Percentiles rank a stretch among this genome's conserved stretches.
These are phyloP conservation scores for Hemibagrus guttatus DNA, from an alignment of 2,797 vertebrate genomes.

Conservation along the genomic window DNA sequence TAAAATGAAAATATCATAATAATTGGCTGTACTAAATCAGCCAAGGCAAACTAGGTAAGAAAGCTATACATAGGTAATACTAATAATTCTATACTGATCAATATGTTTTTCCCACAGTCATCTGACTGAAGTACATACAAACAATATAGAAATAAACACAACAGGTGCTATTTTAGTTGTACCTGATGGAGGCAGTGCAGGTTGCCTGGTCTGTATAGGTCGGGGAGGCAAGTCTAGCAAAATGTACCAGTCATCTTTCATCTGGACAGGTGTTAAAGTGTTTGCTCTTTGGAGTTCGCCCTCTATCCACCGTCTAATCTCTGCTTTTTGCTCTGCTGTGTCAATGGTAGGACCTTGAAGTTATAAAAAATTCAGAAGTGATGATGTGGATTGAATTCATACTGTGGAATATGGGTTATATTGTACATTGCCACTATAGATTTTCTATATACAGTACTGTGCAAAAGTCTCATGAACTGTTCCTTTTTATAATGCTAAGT, in stretches of 20 bases:
- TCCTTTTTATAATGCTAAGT: background rate
- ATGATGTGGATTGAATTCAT: background rate
- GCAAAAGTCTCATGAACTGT: background rate
- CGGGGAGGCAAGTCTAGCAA: conserved; percentile 13
- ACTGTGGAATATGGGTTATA: background rate
- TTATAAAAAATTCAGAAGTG: background rate
- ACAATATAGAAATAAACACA: background rate
- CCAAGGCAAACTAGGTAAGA: background rate
- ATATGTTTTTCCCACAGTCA: background rate
- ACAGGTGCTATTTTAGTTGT: background rate
- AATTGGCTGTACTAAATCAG: background rate
- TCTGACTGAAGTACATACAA: background rate
- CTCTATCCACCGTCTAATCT: conserved; percentile 11
- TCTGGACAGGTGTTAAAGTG: background rate
- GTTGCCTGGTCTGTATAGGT: background rate
- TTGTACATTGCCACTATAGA: background rate
- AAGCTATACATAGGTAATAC: background rate
- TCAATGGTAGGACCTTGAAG: background rate
- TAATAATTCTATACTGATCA: background rate
- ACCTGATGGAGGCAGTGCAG: conserved; percentile 12
- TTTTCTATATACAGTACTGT: conserved; percentile 5
- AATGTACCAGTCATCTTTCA: conserved; percentile 29
- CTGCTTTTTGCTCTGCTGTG: background rate
- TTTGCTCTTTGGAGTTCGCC: background rate
- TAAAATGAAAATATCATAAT: background rate